Base-by-base conservation (phyloP, 2,888 invertebrate genomes). In the Electrophaes corylata region DNA sequence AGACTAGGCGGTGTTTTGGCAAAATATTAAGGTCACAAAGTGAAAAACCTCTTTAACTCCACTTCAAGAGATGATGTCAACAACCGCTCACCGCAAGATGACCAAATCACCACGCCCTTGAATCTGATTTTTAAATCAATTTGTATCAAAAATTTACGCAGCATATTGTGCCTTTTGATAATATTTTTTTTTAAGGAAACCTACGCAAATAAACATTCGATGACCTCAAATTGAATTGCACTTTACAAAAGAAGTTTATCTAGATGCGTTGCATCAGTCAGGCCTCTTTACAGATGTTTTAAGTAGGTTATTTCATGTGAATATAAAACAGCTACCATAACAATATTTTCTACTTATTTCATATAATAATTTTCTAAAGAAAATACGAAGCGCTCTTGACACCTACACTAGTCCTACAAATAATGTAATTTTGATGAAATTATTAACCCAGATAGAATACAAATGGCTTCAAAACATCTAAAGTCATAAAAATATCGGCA, bases 401-500 rank as follows among this genome's bases (percentile, higher is more conserved):
- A 23, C 48, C 52, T 49, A 46, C 40, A 50, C 39, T 1, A 31
- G 11, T 29, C 33, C 11, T 16, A 41, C 43, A 59, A 55, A 59
- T 37, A 53, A 58, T 45, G 39, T 45, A 35, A 39, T 41, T 51
- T 55, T 55, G 60, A 60, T 48, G 46, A 44, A 60, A 51, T 60
- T 55, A 60, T 60, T 55, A 55, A 55, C 46, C 37, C 44, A 48
- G 60, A 60, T 52, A 51, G 43, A 26, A 23, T 44, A 45, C 48
- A 52, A 60, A 60, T 50, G 46, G 37, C 53, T 53, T 23, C 20
- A 48, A 60, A 60, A 56, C 44, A 52, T n/a, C 48, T 62, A 44
- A 51, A 60, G 55, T 55, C 52, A 52, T 57, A 62, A 58, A 62
- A 62, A 62, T 62, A 62, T 62, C 54, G 62, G 47, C 54, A 57